phyloP scores from a whole-genome alignment of 2,113 vertebrate species.

The Muscicapa adusta region DNA sequence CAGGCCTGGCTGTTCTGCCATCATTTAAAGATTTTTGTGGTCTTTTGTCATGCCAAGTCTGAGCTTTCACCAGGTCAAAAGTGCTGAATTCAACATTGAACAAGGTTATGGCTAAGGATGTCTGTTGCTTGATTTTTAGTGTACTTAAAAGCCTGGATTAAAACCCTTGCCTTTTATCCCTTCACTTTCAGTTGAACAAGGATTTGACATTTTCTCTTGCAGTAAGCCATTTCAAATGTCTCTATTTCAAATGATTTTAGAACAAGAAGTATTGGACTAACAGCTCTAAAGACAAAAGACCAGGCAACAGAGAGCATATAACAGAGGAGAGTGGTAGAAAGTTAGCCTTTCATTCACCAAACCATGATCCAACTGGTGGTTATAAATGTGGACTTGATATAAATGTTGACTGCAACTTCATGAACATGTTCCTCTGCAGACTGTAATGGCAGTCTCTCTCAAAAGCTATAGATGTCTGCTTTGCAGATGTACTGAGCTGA shows the following conservation, averaged over 20 bases:
- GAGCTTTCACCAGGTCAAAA: background rate
- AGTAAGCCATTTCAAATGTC: background rate
- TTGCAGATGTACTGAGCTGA: background rate
- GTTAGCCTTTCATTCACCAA: background rate
- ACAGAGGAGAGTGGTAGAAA: background rate
- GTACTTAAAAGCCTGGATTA: background rate
- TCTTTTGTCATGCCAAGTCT: background rate
- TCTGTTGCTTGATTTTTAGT: background rate
- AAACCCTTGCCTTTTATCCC: background rate
- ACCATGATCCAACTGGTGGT: background rate
- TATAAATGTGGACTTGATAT: background rate
- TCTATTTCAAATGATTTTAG: background rate
- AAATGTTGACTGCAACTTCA: background rate
- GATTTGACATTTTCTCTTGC: background rate
- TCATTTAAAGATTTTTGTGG: conserved; percentile 1
- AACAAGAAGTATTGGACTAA: background rate
- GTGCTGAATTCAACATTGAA: background rate
- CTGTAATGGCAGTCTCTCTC: background rate
- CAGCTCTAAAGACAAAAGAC: background rate
- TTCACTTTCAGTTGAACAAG: background rate
- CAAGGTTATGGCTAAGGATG: background rate
- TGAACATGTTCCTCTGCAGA: background rate
- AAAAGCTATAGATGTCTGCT: background rate
- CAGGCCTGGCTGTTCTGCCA: background rate
- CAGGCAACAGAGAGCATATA: background rate